These are phyloP conservation scores for Drosophila nr. medialis DNA, from an alignment of 2,888 invertebrate genomes.

Conservation along the genomic window DNA sequence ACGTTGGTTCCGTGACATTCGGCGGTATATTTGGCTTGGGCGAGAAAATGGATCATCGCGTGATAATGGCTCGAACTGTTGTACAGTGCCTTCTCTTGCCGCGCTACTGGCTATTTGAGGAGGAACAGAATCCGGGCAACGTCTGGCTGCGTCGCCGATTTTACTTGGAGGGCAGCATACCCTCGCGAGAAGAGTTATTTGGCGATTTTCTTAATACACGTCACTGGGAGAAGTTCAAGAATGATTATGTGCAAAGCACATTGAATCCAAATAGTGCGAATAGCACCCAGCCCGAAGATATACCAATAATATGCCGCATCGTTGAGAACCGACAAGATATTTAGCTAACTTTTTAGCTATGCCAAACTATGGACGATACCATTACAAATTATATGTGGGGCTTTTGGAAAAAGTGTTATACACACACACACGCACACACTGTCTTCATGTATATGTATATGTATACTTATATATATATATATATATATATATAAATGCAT, in stretches of 20 bases:
- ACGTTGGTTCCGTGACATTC: constrained; percentile 81
- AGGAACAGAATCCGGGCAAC: constrained; percentile 83
- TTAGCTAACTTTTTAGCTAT: background rate
- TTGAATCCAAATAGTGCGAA: constrained; percentile 61
- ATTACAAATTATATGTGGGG: constrained; percentile 8
- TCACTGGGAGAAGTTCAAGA: constrained; percentile 82
- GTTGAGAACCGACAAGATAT: constrained; percentile 70
- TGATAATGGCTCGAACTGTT: constrained; percentile 88
- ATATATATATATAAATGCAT: too few species aligned
- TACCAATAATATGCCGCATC: constrained; percentile 83
- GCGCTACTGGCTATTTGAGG: constrained; percentile 89
- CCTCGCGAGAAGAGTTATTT: constrained; percentile 81
- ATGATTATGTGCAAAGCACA: constrained; percentile 66
- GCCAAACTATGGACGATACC: background rate
- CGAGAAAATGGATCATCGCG: constrained; percentile 88
- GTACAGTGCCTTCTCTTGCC: constrained; percentile 90
- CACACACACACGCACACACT: background rate
- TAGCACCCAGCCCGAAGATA: constrained; percentile 79
- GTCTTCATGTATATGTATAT: background rate
- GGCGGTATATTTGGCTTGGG: constrained; percentile 88
- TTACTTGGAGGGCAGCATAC: constrained; percentile 81
- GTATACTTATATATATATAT: too few species aligned
- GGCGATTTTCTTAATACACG: constrained; percentile 79
- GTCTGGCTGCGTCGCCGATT: constrained; percentile 83
- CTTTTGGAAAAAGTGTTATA: background rate